Conservation (phyloP, 1,140 invertebrate genomes). For the Eriocheir sinensis region DNA sequence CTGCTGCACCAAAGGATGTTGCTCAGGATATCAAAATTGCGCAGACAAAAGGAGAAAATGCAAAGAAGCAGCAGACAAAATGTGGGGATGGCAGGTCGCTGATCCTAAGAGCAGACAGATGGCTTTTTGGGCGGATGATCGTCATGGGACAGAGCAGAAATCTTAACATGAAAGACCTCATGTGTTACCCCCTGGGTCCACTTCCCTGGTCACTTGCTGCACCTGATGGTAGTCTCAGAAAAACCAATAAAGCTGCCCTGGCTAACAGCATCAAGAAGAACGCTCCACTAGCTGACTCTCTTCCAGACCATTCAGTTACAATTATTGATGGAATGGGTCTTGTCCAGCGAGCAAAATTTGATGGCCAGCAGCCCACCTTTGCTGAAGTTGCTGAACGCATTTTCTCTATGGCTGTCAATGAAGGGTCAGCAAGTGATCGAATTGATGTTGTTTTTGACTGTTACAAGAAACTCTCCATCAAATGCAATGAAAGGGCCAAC, state of each 20-base stretch:
- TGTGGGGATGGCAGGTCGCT: background rate
- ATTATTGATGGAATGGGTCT: conserved; percentile 54
- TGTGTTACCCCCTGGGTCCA: conserved; percentile 31
- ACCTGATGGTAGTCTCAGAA: conserved; percentile 30
- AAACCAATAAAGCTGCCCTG: conserved; percentile 51
- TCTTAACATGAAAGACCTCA: conserved; percentile 35
- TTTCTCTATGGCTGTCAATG: background rate
- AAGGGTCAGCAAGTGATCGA: background rate
- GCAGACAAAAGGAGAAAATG: background rate
- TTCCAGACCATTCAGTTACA: background rate
- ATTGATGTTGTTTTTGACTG: conserved; percentile 41
- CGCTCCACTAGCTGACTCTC: background rate
- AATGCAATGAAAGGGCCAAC: conserved; percentile 6
- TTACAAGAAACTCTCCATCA: background rate
- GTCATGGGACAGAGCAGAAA: conserved; percentile 34
- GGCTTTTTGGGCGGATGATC: conserved; percentile 28
- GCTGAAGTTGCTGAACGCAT: conserved; percentile 18
- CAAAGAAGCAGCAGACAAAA: background rate
- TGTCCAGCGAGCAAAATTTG: conserved; percentile 38
- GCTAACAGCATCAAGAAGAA: background rate
- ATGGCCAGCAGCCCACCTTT: conserved; percentile 57
- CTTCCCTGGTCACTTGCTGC: conserved; percentile 55
- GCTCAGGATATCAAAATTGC: background rate
- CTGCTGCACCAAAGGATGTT: background rate
- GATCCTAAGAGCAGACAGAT: conserved; percentile 40